phyloP scores from a whole-genome alignment of 1,140 invertebrate species.

The Drosophila bifasciata region DNA sequence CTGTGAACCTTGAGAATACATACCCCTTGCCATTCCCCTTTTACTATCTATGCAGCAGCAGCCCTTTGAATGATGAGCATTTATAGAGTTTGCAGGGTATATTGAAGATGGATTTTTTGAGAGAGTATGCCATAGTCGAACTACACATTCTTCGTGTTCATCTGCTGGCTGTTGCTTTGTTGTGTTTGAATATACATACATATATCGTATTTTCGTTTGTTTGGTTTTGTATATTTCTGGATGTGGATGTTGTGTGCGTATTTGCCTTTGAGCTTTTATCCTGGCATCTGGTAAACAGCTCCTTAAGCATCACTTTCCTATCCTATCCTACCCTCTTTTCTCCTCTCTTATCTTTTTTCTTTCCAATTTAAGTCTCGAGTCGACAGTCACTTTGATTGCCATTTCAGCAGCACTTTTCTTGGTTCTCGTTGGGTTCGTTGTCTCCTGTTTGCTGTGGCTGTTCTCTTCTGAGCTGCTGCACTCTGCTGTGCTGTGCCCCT shows the following conservation, averaged over 20 bases:
- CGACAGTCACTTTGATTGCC: conserved; percentile 79
- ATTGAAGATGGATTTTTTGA: too few relatives aligned
- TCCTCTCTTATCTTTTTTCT: background rate
- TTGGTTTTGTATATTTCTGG: conserved; percentile 36
- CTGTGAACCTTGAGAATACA: conserved; percentile 69
- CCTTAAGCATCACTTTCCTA: background rate
- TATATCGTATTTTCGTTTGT: conserved; percentile 21
- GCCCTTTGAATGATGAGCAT: background rate
- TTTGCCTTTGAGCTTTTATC: conserved; percentile 68
- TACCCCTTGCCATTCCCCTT: conserved; percentile 8
- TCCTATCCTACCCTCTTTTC: background rate
- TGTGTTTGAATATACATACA: conserved; percentile 47
- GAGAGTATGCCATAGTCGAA: background rate
- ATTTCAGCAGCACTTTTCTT: conserved; percentile 78
- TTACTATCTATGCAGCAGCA: conserved; percentile 9
- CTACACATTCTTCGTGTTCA: conserved; percentile 15
- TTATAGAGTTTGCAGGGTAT: conserved; percentile 1
- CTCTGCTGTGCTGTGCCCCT: conserved; percentile 30
- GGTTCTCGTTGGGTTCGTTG: conserved; percentile 1
- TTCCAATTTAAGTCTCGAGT: conserved; percentile 35
- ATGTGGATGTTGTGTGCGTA: conserved; percentile 27
- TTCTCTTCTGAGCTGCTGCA: conserved; percentile 42
- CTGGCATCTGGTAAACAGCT: conserved; percentile 65
- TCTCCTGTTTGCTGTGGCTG: conserved; percentile 31
- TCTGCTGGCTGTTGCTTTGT: conserved; percentile 17